A percentile compares a stretch with the other conserved stretches of the same genome.
Evolutionary conservation across 2,797 vertebrate species (phyloP).

Genomic region (Phaenicophaeus curvirostris): DNA sequence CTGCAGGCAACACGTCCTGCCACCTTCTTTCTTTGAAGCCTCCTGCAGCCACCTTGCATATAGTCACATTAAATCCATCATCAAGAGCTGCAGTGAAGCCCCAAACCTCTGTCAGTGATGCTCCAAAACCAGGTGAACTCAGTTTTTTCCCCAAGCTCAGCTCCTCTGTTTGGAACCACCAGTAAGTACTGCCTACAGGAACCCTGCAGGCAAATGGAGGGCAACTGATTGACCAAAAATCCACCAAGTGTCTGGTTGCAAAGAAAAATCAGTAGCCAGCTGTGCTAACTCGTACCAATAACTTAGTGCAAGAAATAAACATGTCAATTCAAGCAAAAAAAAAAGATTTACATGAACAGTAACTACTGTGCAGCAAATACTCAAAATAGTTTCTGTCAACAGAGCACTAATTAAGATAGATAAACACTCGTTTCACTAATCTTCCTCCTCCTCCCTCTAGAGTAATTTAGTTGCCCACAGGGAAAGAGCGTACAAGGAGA

Average conservation of each 20-base stretch:
- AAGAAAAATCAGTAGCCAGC: background rate
- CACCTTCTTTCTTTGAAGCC: background rate
- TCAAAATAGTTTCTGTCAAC: constrained; percentile 59
- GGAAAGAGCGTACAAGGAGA: background rate
- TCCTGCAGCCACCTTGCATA: background rate
- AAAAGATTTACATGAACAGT: background rate
- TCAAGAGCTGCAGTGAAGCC: background rate
- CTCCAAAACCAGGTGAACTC: background rate
- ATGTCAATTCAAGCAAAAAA: background rate
- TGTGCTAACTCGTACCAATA: background rate
- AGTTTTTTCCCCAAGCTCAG: background rate
- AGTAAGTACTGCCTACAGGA: background rate
- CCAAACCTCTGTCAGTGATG: background rate
- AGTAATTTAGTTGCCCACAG: constrained; percentile 47
- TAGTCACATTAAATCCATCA: background rate
- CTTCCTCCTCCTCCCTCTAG: constrained; percentile 34
- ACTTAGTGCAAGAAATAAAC: background rate
- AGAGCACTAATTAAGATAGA: constrained; percentile 54
- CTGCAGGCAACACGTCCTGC: background rate
- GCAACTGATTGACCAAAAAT: background rate
- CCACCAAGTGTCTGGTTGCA: background rate
- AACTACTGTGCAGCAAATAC: constrained; percentile 40
- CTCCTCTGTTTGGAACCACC: background rate
- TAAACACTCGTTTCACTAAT: constrained; percentile 35
- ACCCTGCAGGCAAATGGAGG: background rate